Evolutionary conservation across 2,888 invertebrate genomes (phyloP).

Genomic region (Chaitophorus viminalis): DNA sequence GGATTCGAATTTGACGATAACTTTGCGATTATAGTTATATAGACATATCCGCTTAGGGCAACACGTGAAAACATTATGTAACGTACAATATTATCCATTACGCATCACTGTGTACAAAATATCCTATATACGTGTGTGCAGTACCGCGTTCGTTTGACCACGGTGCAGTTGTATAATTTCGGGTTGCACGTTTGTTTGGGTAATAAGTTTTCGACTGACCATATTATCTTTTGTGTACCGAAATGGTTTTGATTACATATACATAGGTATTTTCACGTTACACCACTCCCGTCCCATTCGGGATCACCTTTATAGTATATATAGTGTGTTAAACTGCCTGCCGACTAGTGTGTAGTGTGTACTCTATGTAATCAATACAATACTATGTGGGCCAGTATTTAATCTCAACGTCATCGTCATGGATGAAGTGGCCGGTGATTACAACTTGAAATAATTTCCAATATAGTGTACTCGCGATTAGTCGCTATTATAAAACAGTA

Average conservation of each 20-base stretch:
- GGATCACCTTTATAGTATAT: not conserved
- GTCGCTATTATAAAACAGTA: too few species aligned
- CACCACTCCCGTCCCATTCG: not conserved
- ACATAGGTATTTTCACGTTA: not conserved
- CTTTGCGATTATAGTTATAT: not conserved
- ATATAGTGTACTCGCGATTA: too few species aligned
- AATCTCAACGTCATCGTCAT: not conserved
- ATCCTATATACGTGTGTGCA: not conserved
- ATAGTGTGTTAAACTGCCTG: not conserved
- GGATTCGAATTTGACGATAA: conserved; percentile 7
- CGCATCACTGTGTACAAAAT: not conserved
- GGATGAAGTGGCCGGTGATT: not conserved
- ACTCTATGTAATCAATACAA: not conserved
- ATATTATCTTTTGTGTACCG: not conserved
- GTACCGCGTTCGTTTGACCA: not conserved
- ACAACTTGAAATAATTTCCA: too few species aligned
- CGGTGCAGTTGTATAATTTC: not conserved
- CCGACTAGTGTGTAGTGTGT: not conserved
- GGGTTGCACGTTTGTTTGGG: not conserved
- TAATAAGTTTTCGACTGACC: conserved; percentile 1
- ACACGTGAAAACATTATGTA: not conserved
- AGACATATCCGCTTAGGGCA: not conserved
- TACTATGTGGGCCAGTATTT: not conserved
- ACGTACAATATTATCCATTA: not conserved
- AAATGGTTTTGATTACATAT: not conserved